These are phyloP conservation scores for Cryptus viduatorius DNA, from an alignment of 2,888 invertebrate species.

Conservation along the genomic window DNA sequence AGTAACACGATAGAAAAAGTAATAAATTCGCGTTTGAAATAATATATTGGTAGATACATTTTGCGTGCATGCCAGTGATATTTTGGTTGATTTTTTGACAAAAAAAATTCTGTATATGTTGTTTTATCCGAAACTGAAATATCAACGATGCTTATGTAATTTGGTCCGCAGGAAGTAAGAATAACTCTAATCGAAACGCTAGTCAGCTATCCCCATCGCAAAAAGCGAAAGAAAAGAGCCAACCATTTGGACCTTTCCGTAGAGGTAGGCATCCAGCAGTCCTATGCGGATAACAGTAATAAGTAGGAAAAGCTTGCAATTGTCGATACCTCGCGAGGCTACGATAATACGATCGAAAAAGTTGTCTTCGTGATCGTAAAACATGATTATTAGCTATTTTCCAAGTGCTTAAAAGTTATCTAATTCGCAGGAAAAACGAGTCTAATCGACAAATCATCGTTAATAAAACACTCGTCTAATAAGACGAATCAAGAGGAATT, in stretches of 20 bases:
- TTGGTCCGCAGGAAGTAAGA: constrained; percentile 81
- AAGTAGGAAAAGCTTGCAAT: constrained; percentile 30
- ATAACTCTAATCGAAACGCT: constrained; percentile 82
- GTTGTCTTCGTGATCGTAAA: background rate
- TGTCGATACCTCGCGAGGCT: background rate
- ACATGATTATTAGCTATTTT: background rate
- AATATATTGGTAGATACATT: background rate
- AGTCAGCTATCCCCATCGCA: constrained; percentile 84
- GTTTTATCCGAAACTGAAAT: constrained; percentile 14
- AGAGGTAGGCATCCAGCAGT: constrained; percentile 85
- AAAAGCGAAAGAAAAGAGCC: constrained; percentile 86
- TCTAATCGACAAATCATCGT: constrained; percentile 94
- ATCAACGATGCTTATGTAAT: constrained; percentile 57
- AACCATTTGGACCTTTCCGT: constrained; percentile 91
- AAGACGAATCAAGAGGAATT: constrained; percentile 89
- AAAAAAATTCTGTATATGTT: constrained; percentile 18
- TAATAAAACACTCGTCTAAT: constrained; percentile 93
- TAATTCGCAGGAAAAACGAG: constrained; percentile 87
- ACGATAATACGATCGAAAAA: background rate
- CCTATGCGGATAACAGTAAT: constrained; percentile 74
- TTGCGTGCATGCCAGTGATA: constrained; percentile 34
- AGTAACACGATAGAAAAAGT: background rate
- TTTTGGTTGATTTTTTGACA: constrained; percentile 9
- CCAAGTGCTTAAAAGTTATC: constrained; percentile 17
- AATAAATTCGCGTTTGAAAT: background rate